Evolutionary conservation across 2,113 vertebrate species (phyloP).

Genomic region (Bostrychus sinensis): DNA sequence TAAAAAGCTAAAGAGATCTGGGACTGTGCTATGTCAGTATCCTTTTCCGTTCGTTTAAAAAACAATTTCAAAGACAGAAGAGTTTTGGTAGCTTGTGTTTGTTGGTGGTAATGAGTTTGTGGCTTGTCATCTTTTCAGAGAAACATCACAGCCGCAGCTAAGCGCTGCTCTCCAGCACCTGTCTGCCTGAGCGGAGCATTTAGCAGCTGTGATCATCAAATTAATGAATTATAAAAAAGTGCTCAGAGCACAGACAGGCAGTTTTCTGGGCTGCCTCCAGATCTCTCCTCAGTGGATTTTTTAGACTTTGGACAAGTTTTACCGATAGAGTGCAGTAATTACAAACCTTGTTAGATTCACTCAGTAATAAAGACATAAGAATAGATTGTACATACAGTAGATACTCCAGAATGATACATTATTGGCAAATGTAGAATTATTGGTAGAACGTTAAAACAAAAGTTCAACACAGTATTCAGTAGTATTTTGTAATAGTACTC

Average conservation of each 20-base stretch:
- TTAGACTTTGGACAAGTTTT: neutral
- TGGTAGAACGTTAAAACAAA: no score
- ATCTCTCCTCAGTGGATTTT: neutral
- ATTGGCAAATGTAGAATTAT: no score
- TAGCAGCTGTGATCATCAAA: constrained; percentile 9
- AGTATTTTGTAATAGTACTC: no score
- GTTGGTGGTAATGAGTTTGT: neutral
- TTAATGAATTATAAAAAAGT: constrained; percentile 1
- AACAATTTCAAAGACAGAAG: neutral
- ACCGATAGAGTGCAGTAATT: constrained; percentile 4
- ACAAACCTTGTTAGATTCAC: neutral
- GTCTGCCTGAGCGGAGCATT: neutral
- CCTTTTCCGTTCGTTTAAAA: neutral
- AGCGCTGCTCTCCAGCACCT: neutral
- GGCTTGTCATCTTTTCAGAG: constrained; percentile 3
- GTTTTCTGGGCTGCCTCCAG: neutral
- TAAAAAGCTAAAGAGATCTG: neutral
- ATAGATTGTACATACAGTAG: no score
- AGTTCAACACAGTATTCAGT: no score
- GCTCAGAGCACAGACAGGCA: neutral
- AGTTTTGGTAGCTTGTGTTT: neutral
- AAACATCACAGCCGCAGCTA: neutral
- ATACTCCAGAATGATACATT: no score
- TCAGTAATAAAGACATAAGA: neutral
- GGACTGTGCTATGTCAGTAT: no score